Evolutionary conservation across 2,797 vertebrate genomes (phyloP).

Genomic region (Taenioides sp.): DNA sequence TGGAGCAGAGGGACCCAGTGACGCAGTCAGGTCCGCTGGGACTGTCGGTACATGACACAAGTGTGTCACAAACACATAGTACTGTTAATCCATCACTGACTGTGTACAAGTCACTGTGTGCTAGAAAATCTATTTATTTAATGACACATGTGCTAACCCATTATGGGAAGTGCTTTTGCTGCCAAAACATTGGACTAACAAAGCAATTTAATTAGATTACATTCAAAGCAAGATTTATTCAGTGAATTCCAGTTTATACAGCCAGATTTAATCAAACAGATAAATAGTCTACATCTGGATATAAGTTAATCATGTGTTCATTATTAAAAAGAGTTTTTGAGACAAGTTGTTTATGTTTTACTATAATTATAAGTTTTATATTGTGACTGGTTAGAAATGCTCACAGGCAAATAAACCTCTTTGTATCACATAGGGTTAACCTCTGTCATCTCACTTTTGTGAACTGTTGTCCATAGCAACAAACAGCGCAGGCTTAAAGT

Average conservation of each 20-base stretch:
- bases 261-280: neutral
- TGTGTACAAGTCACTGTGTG: neutral
- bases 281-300: neutral
- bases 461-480: constrained; percentile 62
- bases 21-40: constrained; percentile 38
- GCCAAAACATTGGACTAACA: too few relatives aligned
- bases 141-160: too few relatives aligned
- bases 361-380: neutral
- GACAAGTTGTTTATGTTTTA: neutral
- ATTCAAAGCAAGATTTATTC: too few relatives aligned
- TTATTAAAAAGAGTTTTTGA: neutral
- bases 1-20: constrained; percentile 34
- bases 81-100: neutral
- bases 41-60: constrained; percentile 27
- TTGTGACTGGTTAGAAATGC: neutral
- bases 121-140: too few relatives aligned
- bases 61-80: constrained; percentile 15
- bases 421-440: constrained; percentile 45
- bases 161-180: too few relatives aligned
- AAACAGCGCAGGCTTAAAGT: constrained; percentile 39
- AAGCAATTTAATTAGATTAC: too few relatives aligned
- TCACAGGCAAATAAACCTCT: constrained; percentile 10
- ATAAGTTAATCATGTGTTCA: neutral
- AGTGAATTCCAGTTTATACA: too few relatives aligned
- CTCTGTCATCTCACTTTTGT: constrained; percentile 27